Conservation (phyloP, 2,797 vertebrate species). For the Notolabrus celidotus region DNA sequence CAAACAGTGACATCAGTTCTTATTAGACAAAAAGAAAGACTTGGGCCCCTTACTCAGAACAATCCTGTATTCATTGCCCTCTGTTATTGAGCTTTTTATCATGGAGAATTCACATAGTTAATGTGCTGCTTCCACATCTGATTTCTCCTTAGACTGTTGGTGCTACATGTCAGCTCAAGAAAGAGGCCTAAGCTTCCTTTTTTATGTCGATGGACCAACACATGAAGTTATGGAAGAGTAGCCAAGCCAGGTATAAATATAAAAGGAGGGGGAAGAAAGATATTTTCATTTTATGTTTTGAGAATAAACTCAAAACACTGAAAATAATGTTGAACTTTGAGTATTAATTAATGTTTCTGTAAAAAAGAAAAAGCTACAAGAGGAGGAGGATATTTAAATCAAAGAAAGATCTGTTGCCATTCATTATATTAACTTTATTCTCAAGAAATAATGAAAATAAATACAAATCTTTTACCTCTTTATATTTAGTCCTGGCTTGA, state of each 20-base stretch:
- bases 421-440: too few species aligned
- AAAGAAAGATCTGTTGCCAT: too few species aligned
- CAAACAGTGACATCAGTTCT: too few species aligned
- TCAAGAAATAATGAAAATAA: too few species aligned
- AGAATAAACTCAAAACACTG: too few species aligned
- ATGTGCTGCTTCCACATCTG: constrained; percentile 14
- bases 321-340: too few species aligned
- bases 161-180: constrained; percentile 58
- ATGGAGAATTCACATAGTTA: not conserved
- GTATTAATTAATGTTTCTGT: too few species aligned
- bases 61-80: constrained; percentile 10
- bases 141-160: constrained; percentile 45
- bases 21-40: not conserved
- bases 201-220: constrained; percentile 19
- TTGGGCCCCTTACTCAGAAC: not conserved
- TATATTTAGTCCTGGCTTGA: too few species aligned
- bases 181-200: constrained; percentile 24
- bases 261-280: not conserved
- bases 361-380: too few species aligned
- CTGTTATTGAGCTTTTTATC: constrained; percentile 14
- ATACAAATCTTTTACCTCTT: too few species aligned
- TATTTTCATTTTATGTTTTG: not conserved
- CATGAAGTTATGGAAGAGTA: not conserved
- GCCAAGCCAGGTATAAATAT: not conserved
- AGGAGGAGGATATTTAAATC: too few species aligned